These are phyloP conservation scores for Carassius auratus DNA, from an alignment of 2,113 vertebrate species.

Conservation along the genomic window DNA sequence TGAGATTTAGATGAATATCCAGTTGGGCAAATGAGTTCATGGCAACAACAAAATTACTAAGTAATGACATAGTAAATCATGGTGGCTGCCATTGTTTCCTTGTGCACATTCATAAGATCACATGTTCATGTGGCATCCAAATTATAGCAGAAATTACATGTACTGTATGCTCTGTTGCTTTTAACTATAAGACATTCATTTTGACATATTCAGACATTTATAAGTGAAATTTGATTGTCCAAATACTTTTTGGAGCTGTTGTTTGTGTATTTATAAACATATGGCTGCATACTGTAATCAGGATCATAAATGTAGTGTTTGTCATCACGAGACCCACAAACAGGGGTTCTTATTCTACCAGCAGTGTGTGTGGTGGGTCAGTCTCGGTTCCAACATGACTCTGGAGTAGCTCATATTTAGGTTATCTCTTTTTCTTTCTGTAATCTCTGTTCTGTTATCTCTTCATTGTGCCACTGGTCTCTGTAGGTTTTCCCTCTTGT, in stretches of 20 bases:
- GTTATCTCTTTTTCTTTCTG: constrained; percentile 63
- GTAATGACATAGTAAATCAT: neutral
- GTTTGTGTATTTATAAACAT: neutral
- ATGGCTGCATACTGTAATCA: neutral
- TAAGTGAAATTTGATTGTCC: neutral
- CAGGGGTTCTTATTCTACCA: neutral
- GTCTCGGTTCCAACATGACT: neutral
- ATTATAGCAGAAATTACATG: no score
- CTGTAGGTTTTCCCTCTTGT: constrained; percentile 17
- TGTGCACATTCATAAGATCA: no score
- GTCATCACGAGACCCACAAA: neutral
- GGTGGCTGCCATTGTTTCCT: neutral
- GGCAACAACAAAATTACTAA: neutral
- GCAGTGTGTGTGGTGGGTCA: neutral
- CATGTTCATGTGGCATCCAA: no score
- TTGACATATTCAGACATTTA: neutral
- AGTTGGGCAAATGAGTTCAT: neutral
- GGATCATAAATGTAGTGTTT: neutral
- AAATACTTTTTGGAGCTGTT: neutral
- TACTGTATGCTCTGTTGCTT: no score
- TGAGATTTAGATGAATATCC: neutral
- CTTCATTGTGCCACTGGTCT: constrained; percentile 45
- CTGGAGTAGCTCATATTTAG: constrained; percentile 65
- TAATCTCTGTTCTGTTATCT: constrained; percentile 61
- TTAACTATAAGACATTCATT: neutral